phyloP scores from a whole-genome alignment of 1,140 invertebrate genomes.

The Dendroctonus valens region DNA sequence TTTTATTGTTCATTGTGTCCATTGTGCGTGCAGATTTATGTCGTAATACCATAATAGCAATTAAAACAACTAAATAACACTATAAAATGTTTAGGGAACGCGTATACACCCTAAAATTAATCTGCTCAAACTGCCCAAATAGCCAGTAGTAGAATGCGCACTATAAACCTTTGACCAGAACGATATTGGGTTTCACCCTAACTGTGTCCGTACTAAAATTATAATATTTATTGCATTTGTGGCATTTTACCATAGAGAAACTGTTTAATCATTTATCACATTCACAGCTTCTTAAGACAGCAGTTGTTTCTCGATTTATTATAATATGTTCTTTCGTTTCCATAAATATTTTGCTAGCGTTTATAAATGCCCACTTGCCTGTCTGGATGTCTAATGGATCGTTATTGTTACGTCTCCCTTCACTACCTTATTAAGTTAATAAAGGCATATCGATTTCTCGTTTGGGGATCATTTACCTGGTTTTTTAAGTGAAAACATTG shows the following conservation, averaged over 20 bases:
- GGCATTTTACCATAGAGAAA: background rate
- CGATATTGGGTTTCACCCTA: constrained; percentile 19
- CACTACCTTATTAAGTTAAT: constrained; percentile 22
- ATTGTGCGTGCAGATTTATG: constrained; percentile 25
- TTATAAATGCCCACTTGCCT: constrained; percentile 13
- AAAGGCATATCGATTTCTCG: constrained; percentile 23
- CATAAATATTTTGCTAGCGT: background rate
- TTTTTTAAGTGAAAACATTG: no score
- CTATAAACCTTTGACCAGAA: constrained; percentile 32
- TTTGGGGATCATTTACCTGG: constrained; percentile 16
- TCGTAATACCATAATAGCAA: constrained; percentile 26
- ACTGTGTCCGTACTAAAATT: constrained; percentile 8
- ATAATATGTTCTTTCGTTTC: no score
- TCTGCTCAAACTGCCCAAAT: constrained; percentile 26
- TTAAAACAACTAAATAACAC: constrained; percentile 32
- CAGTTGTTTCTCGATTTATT: no score
- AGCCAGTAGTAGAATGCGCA: constrained; percentile 26
- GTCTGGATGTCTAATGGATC: constrained; percentile 21
- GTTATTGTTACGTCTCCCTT: constrained; percentile 18
- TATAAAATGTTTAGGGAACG: constrained; percentile 27
- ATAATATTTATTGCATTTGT: constrained; percentile 3
- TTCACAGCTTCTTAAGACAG: background rate
- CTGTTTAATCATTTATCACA: background rate
- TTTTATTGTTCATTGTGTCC: constrained; percentile 27
- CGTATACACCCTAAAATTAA: constrained; percentile 24